phyloP scores from a whole-genome alignment of 2,888 invertebrate species.

The Oxyteleia sp. region DNA sequence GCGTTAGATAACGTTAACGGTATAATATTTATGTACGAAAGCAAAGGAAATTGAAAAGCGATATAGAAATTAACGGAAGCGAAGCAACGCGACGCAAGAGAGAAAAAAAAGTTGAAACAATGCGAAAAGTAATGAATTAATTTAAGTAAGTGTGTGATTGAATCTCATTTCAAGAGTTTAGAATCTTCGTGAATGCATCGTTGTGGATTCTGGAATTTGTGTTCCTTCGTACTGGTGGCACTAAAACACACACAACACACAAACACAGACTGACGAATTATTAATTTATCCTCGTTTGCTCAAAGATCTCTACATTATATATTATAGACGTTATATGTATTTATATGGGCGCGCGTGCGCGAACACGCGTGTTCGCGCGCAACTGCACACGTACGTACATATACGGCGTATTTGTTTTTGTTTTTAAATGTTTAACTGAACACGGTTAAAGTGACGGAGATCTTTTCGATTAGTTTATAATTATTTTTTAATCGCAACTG shows the following conservation, averaged over 20 bases:
- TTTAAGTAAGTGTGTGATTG: constrained; percentile 56
- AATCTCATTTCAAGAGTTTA: constrained; percentile 62
- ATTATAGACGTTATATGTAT: constrained; percentile 34
- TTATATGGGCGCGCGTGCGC: constrained; percentile 14
- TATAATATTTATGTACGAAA: constrained; percentile 39
- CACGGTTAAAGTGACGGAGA: constrained; percentile 23
- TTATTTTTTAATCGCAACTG: constrained; percentile 33
- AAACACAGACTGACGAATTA: constrained; percentile 59
- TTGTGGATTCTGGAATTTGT: constrained; percentile 52
- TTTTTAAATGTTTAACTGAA: constrained; percentile 27
- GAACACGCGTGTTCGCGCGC: constrained; percentile 2
- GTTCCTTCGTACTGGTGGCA: constrained; percentile 68
- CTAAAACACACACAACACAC: constrained; percentile 41
- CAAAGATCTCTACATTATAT: constrained; percentile 57
- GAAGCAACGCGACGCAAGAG: constrained; percentile 4
- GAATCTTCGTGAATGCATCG: constrained; percentile 58
- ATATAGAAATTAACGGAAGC: neutral
- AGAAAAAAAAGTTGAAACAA: neutral
- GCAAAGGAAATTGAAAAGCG: neutral
- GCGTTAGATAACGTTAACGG: constrained; percentile 33
- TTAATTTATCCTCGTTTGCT: constrained; percentile 56
- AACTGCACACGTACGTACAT: constrained; percentile 22
- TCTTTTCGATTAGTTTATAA: constrained; percentile 39
- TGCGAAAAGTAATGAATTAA: constrained; percentile 26
- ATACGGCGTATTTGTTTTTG: constrained; percentile 24